Evolutionary conservation across 2,797 vertebrate genomes (phyloP), one percentile per base, ranked within the genome.

Genomic region (Mormyrus proboscirostris): DNA sequence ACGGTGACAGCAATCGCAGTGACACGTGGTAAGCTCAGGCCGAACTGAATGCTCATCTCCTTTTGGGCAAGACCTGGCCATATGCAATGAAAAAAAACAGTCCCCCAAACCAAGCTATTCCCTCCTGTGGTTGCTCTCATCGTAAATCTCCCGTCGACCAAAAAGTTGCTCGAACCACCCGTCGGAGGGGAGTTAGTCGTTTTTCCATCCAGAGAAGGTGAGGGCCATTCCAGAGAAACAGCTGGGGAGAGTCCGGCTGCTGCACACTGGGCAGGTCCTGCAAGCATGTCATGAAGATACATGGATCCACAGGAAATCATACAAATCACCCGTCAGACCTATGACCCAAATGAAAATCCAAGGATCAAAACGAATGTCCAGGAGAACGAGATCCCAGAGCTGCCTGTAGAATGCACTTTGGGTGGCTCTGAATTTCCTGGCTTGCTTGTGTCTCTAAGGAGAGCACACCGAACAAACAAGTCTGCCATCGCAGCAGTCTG

Each of bases 191-290:
- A 53, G 50, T 29, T 8, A 53, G 84, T 25, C 47, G 2, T 55
- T 55, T 33, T 86, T 86, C 85, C 50, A 7, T 86, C 85, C 53
- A 33, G 29, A 25, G 14, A 57, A 57, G 51, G 14, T 7, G 14
- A 44, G 86, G 29, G 29, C 16, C 83, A 25, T 85, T 85, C 83
- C 83, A 85, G 83, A 47, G 44, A 85, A n/a, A 85, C 83, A 85
- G 83, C 83, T 85, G 83, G 44, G 49, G 44, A 85, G 16, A 62
- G 7, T 29, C 33, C n/a, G 8, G 86, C 85, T 29, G 33, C 85
- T 57, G 33, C 85, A 87, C 7, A 3, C 51, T 19, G 53, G 51
- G 12, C n/a, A 51, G 84, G 49, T 57, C 50, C 22, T 86, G 8
- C 14, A 50, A 86, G 84, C 50, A 86, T 53, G 49, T 86, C 50